Conservation (phyloP, 2,797 vertebrate species). For the Phoxinus dragarum region DNA sequence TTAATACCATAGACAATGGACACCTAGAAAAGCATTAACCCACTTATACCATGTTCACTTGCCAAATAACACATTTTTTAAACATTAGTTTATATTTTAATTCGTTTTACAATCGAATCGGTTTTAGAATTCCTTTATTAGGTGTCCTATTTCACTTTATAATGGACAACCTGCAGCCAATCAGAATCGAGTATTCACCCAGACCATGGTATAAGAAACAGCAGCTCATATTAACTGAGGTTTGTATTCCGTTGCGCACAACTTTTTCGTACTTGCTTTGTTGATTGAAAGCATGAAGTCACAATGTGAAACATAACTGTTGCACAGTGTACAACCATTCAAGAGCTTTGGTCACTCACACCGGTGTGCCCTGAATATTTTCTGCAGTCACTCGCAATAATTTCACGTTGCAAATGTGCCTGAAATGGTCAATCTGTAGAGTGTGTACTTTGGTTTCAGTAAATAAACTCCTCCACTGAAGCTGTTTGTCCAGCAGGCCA, state of each 20-base stretch:
- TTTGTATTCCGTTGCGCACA: not conserved
- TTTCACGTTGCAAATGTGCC: not conserved
- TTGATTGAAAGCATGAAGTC: not conserved
- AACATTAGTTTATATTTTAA: too few species aligned
- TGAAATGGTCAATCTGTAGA: not conserved
- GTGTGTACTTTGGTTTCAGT: slow-evolving; percentile 57
- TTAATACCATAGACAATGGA: too few species aligned
- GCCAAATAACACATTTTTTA: too few species aligned
- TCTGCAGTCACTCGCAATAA: not conserved
- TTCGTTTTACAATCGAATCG: too few species aligned
- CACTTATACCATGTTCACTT: too few species aligned
- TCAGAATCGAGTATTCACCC: too few species aligned
- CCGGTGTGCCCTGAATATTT: not conserved
- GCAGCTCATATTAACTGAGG: not conserved
- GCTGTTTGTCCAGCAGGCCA: slow-evolving; percentile 67
- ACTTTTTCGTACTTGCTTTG: not conserved
- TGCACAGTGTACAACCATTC: not conserved
- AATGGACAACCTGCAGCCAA: too few species aligned
- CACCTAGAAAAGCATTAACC: too few species aligned
- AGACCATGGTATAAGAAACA: not conserved
- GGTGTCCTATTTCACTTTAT: too few species aligned
- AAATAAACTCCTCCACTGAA: slow-evolving; percentile 68
- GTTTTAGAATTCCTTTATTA: too few species aligned
- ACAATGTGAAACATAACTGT: not conserved
- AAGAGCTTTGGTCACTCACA: not conserved